Evolutionary conservation across 2,888 invertebrate genomes (phyloP), one percentile per base, ranked within the genome.

Genomic region (Eristalinus sepulchralis): DNA sequence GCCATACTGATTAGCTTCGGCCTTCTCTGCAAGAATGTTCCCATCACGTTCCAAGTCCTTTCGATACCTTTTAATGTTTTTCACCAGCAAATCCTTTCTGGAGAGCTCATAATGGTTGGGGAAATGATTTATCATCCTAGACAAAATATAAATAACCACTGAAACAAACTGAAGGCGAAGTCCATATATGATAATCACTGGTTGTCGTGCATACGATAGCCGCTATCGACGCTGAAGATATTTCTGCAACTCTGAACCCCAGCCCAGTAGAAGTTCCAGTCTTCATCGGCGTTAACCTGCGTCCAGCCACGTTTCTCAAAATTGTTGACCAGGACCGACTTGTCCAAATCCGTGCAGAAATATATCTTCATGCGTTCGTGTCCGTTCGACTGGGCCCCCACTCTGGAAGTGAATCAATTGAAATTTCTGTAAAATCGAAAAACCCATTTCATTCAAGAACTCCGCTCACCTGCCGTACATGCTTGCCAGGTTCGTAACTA

Each of bases 221-320:
- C 97, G 90, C 96, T 97, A 90, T 98, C 98, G 13, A 97, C 96
- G 90, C 97, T 97, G 91, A 98, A 98, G 84, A 98, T 95, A 90
- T 95, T 97, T 79, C 98, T 94, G 89, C 98, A 97, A n/a, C 97
- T 98, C 90, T 96, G 96, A 1, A 98, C 97, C 79, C 96, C 96
- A 2, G 98, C 97, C 98, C 98, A 98, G 92, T 98, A 98, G 91
- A 98, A 96, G 92, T 98, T 98, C 98, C 98, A 98, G 89, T 98
- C 97, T 90, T 98, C 98, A 89, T 98, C 97, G 0, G 97, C 96
- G 0, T 95, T 95, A 0, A 97, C 98, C 81, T 92, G 90, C 1
- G 94, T 93, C 98, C 98, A 98, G 11, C 97, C 97, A 71, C 98
- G 94, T 90, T 97, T 96, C 89, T 98, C 97, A 91, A 98, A 98